Percentiles rank a stretch among this genome's conserved stretches.
Evolutionary conservation across 2,888 invertebrate genomes (phyloP).

Genomic region (Lycaena phlaeas): DNA sequence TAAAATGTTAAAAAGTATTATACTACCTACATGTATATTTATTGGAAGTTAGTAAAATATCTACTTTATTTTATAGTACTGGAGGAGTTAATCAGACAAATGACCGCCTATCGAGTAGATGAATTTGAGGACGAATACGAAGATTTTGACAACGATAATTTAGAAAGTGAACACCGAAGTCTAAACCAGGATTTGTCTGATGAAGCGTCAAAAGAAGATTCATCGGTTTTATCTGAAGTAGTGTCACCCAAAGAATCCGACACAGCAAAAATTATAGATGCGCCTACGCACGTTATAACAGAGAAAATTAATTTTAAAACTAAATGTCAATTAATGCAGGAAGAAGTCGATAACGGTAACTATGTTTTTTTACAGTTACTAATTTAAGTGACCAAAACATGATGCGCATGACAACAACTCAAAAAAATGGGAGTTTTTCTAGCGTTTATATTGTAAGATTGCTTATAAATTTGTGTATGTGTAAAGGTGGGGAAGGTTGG

Average conservation of each 20-base stretch:
- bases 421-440: too few species aligned
- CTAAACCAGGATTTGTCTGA: constrained; percentile 23
- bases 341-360: constrained; percentile 52
- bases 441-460: too few species aligned
- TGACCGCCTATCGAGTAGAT: constrained; percentile 67
- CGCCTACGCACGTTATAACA: constrained; percentile 36
- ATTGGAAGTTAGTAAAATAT: too few species aligned
- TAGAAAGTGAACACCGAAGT: constrained; percentile 25
- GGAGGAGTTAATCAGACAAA: constrained; percentile 80
- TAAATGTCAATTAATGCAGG: constrained; percentile 70
- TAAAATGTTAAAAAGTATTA: too few species aligned
- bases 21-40: too few species aligned
- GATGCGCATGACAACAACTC: too few species aligned
- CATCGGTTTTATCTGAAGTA: constrained; percentile 38
- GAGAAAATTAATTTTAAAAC: constrained; percentile 52
- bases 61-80: constrained; percentile 60
- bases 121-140: constrained; percentile 66
- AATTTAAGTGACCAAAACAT: too few species aligned
- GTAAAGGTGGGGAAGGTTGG: constrained; percentile 44
- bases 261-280: constrained; percentile 32
- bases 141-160: constrained; percentile 38
- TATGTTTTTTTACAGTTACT: too few species aligned
- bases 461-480: constrained; percentile 26
- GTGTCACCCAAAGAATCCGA: constrained; percentile 50
- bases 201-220: constrained; percentile 26